These are phyloP conservation scores for Erebia palarica DNA, from an alignment of 2,888 invertebrate genomes.

Conservation along the genomic window DNA sequence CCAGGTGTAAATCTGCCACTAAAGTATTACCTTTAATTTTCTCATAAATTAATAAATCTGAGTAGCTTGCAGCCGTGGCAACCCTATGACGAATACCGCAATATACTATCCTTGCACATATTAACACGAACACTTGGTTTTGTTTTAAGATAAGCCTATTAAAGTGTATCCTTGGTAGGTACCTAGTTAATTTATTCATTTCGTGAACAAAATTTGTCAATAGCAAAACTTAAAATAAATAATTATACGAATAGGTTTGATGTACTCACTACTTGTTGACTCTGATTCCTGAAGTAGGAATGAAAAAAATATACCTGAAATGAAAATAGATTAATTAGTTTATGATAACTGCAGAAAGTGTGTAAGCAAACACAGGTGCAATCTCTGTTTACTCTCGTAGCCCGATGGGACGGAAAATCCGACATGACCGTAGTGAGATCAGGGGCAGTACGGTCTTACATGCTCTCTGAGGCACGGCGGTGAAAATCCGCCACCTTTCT, in stretches of 20 bases:
- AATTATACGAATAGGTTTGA: background rate
- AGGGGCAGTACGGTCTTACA: too few species aligned
- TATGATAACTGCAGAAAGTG: too few species aligned
- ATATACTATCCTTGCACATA: slow-evolving; percentile 21
- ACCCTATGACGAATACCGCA: slow-evolving; percentile 2
- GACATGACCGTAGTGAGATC: too few species aligned
- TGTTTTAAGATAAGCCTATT: slow-evolving; percentile 22
- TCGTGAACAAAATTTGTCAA: background rate
- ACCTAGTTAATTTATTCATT: background rate
- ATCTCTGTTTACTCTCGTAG: too few species aligned
- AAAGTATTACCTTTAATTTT: too few species aligned
- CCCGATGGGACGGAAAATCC: too few species aligned
- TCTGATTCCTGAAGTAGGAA: background rate
- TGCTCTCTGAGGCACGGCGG: too few species aligned
- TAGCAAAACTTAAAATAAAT: background rate
- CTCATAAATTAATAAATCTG: too few species aligned
- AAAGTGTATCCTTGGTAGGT: slow-evolving; percentile 3
- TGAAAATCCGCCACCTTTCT: too few species aligned
- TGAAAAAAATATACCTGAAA: background rate
- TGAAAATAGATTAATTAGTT: background rate
- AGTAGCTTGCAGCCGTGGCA: background rate
- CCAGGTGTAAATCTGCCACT: too few species aligned
- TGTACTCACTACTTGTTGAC: background rate
- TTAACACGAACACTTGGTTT: slow-evolving; percentile 18
- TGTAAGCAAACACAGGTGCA: too few species aligned